Evolutionary conservation across 2,113 vertebrate species (phyloP).

Genomic region (Dendrocopos noguchii): DNA sequence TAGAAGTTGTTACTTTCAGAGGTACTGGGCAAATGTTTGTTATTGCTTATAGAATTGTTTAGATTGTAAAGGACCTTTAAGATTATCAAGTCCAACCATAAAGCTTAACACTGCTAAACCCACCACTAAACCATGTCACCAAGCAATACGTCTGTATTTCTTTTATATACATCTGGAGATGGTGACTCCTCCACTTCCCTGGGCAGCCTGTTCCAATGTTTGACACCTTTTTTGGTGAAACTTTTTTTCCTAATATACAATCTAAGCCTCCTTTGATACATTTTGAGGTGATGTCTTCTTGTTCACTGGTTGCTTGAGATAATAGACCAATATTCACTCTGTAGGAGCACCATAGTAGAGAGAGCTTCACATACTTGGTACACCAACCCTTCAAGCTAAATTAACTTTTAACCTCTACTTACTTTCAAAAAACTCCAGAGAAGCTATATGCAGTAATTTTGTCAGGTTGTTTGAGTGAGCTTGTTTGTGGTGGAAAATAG

Average conservation of each 20-base stretch:
- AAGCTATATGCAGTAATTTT: neutral
- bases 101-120: neutral
- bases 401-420: neutral
- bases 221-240: neutral
- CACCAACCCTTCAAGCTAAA: neutral
- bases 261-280: neutral
- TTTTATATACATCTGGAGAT: neutral
- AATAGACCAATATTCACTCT: neutral
- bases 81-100: neutral
- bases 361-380: neutral
- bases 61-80: neutral
- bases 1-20: neutral
- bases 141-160: neutral
- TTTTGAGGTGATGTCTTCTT: neutral
- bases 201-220: neutral
- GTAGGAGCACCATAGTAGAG: neutral
- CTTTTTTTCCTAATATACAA: neutral
- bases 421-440: neutral
- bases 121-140: neutral
- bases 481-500: neutral
- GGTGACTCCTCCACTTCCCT: neutral
- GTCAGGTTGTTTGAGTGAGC: neutral
- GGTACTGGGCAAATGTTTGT: neutral
- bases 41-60: neutral
- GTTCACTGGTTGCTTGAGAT: neutral